Evolutionary conservation across 2,888 invertebrate species (phyloP).

Genomic region (Nomada fucata): DNA sequence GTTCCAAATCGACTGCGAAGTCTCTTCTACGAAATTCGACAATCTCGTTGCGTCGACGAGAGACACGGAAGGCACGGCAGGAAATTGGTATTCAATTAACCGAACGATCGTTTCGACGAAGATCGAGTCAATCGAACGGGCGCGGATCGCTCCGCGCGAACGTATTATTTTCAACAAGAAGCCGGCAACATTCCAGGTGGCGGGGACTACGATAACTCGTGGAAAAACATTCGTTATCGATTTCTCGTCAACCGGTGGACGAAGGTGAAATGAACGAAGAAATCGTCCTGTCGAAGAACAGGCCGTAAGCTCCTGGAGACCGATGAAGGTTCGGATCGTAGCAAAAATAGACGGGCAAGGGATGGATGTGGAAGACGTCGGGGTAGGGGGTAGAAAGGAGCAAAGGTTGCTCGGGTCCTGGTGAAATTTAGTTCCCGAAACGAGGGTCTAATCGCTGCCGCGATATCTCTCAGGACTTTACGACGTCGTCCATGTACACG

Average conservation of each 20-base stretch:
- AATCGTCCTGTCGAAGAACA: not conserved
- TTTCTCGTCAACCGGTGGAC: constrained; percentile 5
- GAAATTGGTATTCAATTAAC: constrained; percentile 11
- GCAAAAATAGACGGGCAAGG: constrained; percentile 28
- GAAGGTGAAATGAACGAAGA: not conserved
- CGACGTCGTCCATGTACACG: constrained; percentile 65
- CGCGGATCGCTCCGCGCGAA: not conserved
- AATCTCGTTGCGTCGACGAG: not conserved
- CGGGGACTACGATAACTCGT: not conserved
- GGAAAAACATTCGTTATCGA: constrained; percentile 28
- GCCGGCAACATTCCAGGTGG: not conserved
- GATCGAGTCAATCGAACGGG: too few relatives aligned
- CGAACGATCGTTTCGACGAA: not conserved
- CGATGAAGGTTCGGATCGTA: constrained; percentile 16
- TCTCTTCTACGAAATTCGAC: not conserved
- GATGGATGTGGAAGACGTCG: not conserved
- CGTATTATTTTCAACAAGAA: not conserved
- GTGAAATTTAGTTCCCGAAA: constrained; percentile 75
- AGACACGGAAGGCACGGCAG: not conserved
- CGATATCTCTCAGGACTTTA: constrained; percentile 79
- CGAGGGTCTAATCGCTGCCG: constrained; percentile 79
- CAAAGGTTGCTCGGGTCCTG: constrained; percentile 50
- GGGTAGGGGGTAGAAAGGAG: not conserved
- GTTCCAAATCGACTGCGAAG: not conserved
- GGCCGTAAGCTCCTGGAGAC: constrained; percentile 7